Evolutionary conservation across 2,113 vertebrate species (phyloP), one percentile per base, ranked within the genome.

Genomic region (Gobius niger): DNA sequence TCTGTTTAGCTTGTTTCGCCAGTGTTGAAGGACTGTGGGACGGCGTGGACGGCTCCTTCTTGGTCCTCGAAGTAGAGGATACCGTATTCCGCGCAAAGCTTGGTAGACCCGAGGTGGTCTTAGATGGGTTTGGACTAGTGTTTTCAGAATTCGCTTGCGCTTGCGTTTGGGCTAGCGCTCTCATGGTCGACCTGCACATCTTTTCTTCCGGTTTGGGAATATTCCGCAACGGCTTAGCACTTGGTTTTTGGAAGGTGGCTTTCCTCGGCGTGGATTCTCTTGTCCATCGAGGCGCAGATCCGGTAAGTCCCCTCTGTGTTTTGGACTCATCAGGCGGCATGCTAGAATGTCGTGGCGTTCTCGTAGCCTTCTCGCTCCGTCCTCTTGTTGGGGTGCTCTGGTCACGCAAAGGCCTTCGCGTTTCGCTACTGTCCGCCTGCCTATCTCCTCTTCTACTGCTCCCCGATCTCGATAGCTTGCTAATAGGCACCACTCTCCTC

Each of bases 51-150:
- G 90, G 83, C 67, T 97, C 96, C 4, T 93, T 92, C 73, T 90
- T 95, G 63, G 89, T 83, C 73, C 91, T 91, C 46, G 95, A 97
- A 5, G 94, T 91, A 6, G 94, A 99, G 44, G 98, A 92, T n/a
- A 98, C 92, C 0, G 98, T 99, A 86, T 94, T 98, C 15, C 97
- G 93, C 0, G 96, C 96, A 62, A 98, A 99, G 87, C 85, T 92
- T 9, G 98, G 98, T 60, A 95, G 11, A 0, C 77, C 9, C 0
- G 90, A 72, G 0, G 83, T 46, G 70, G 53, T 77, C 54, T 90
- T 94, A 24, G 84, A 80, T 0, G 82, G 70, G 44, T 82, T 75
- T n/a, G 80, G 72, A 78, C 57, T 88, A 88, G 82, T 86, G 76
- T 70, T 91, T 76, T 82, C 96, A 70, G 73, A 88, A n/a, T 47